Conservation (phyloP, 2,113 vertebrate species). For the Lagopus leucura region DNA sequence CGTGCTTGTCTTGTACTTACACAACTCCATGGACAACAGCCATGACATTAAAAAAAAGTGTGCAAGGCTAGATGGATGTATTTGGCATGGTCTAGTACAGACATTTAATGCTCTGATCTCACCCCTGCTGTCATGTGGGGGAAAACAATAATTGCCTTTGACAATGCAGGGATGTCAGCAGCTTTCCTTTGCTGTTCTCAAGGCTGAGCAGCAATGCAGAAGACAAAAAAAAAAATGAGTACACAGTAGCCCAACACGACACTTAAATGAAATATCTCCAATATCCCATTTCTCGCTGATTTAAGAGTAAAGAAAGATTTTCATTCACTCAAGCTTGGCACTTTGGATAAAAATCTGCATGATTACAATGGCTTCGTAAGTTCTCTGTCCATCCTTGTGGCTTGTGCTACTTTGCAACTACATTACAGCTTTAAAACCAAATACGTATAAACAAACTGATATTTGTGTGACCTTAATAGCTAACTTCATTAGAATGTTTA, state of each 20-base stretch:
- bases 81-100: not conserved
- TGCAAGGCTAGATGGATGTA: not conserved
- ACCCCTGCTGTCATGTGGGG: not conserved
- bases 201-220: not conserved
- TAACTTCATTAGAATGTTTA: conserved; percentile 45
- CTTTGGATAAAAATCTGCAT: not conserved
- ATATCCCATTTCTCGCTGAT: not conserved
- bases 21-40: not conserved
- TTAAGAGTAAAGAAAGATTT: not conserved
- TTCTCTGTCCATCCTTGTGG: not conserved
- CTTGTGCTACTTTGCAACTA: conserved; percentile 42
- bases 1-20: not conserved
- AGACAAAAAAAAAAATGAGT: not conserved
- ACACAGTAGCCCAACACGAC: fast-evolving
- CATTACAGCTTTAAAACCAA: conserved; percentile 9
- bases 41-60: not conserved
- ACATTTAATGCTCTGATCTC: not conserved
- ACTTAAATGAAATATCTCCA: not conserved
- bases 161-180: not conserved
- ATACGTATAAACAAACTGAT: conserved; percentile 36
- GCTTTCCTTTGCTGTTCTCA: not conserved
- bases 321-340: not conserved
- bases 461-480: conserved; percentile 37
- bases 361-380: conserved; percentile 12
- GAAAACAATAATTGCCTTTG: not conserved